Conservation (phyloP, 2,888 invertebrate species). For the Elegia similella region DNA sequence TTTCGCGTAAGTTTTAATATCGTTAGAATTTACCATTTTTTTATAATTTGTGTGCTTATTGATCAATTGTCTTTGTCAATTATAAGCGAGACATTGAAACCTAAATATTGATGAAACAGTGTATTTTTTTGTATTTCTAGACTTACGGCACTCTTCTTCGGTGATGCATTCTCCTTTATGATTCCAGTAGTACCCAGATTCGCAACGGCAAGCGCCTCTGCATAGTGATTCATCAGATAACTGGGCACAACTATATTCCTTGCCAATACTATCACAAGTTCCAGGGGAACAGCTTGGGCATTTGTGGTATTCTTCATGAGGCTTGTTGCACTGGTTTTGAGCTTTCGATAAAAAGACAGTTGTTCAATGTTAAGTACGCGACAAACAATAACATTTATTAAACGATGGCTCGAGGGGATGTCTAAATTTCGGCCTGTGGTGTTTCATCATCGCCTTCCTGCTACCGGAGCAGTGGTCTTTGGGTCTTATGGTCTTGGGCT, state of each 20-base stretch:
- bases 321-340: background rate
- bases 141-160: background rate
- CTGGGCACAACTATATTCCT: background rate
- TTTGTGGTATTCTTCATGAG: background rate
- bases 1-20: too few relatives aligned
- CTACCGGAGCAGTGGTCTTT: too few relatives aligned
- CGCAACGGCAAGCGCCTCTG: background rate
- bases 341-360: background rate
- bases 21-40: too few relatives aligned
- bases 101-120: background rate
- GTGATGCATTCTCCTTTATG: background rate
- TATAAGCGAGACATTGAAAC: background rate
- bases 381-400: too few relatives aligned
- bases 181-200: background rate
- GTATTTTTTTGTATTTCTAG: background rate
- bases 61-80: too few relatives aligned
- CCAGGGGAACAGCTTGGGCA: slow-evolving; percentile 2
- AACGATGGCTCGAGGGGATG: too few relatives aligned
- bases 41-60: background rate
- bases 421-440: too few relatives aligned
- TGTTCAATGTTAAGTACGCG: too few relatives aligned
- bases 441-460: too few relatives aligned
- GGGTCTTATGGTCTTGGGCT: too few relatives aligned
- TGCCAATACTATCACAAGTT: background rate
- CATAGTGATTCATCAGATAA: background rate